These are phyloP conservation scores for Malthinus flaveolus DNA, from an alignment of 2,888 invertebrate genomes.

Conservation along the genomic window DNA sequence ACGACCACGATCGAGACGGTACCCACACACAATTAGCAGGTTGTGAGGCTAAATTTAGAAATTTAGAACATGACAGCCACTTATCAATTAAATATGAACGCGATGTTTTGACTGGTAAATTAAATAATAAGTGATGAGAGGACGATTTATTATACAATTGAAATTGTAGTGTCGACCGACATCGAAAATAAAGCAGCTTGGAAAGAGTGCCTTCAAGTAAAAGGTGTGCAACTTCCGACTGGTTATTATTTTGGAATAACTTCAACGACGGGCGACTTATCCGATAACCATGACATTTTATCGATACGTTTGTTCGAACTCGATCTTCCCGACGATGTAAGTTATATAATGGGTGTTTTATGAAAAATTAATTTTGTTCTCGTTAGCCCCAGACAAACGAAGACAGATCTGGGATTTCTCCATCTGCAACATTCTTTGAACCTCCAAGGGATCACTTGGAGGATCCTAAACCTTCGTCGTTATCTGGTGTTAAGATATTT, in stretches of 20 bases:
- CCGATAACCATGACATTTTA: conserved; percentile 94
- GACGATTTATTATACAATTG: too few relatives aligned
- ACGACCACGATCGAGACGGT: conserved; percentile 98
- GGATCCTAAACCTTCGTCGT: conserved; percentile 80
- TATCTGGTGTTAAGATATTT: conserved; percentile 91
- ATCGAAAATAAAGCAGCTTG: conserved; percentile 90
- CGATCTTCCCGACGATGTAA: conserved; percentile 72
- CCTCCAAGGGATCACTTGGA: conserved; percentile 90
- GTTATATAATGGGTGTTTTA: conserved; percentile 28
- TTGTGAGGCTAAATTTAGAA: conserved; percentile 95
- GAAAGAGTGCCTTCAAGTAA: conserved; percentile 90
- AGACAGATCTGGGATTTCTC: conserved; percentile 82
- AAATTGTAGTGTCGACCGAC: conserved; percentile 79
- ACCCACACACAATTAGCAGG: conserved; percentile 97
- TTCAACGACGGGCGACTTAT: conserved; percentile 95
- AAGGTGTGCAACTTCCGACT: conserved; percentile 89
- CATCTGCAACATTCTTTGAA: conserved; percentile 87
- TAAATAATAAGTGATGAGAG: not conserved
- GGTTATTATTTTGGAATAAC: conserved; percentile 94
- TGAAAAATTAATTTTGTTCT: conserved; percentile 5
- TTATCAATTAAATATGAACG: conserved; percentile 89
- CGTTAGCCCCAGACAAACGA: conserved; percentile 64
- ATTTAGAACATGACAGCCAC: conserved; percentile 87
- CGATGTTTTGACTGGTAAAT: conserved; percentile 79
- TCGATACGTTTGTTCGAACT: conserved; percentile 91